These are phyloP conservation scores for Drosophila mimica DNA, from an alignment of 2,888 invertebrate species.

Conservation along the genomic window DNA sequence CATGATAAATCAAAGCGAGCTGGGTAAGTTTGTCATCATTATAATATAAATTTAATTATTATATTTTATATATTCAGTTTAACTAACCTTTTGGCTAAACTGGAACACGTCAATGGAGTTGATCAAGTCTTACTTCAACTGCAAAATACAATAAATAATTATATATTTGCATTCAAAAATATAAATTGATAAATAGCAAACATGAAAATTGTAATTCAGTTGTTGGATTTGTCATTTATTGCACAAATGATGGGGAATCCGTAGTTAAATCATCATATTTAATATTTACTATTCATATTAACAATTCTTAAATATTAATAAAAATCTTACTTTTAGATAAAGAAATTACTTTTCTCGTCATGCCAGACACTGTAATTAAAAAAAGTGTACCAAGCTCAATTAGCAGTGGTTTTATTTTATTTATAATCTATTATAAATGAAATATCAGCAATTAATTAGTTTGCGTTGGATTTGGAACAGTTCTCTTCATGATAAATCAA, in stretches of 20 bases:
- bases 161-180: background rate
- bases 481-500: constrained; percentile 73
- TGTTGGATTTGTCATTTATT: constrained; percentile 8
- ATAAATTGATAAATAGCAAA: background rate
- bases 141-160: background rate
- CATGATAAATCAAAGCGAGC: constrained; percentile 78
- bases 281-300: background rate
- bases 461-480: constrained; percentile 58
- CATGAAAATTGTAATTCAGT: background rate
- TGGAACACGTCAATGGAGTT: background rate
- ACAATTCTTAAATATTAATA: background rate
- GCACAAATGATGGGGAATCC: constrained; percentile 16
- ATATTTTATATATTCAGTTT: background rate
- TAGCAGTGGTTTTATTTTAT: background rate
- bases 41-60: background rate
- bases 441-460: constrained; percentile 10
- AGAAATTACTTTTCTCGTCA: background rate
- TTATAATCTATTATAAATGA: background rate
- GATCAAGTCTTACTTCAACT: background rate
- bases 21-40: constrained; percentile 72
- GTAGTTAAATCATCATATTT: constrained; percentile 7
- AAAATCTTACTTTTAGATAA: background rate
- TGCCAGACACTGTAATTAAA: background rate
- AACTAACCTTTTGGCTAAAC: background rate
- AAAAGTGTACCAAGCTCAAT: background rate